Base-by-base conservation (phyloP, 2,113 vertebrate species). In the Bambusicola thoracicus region DNA sequence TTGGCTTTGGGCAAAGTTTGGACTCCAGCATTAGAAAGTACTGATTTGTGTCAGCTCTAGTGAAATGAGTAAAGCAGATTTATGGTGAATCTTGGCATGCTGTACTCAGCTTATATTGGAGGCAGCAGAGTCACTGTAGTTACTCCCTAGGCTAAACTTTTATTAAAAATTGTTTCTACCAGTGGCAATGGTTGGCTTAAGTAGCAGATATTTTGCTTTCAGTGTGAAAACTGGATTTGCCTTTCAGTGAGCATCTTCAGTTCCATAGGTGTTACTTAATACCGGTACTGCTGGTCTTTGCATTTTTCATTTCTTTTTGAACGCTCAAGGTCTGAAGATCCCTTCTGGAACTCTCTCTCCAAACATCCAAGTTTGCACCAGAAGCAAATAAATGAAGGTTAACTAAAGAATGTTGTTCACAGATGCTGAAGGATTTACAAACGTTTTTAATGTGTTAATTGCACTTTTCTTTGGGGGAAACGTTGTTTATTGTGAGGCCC, bases 371-470 rank as follows among this genome's bases (percentile, higher is more conserved):
- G 67, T 91, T 81, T 5, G 12, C 83, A 95, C 85, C 30, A 93
- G 93, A 92, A 91, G 43, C 56, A 89, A 74, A 96, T 94, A 95
- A 93, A 73, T 83, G 22, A 95, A 95, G 62, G 82, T 95, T 96
- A 94, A 92, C 86, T 92, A 72, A 89, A 96, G 77, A 95, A 73
- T 2, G 1, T 79, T 92, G 91, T 36, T 91, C 68, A 95, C 49
- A n/a, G 44, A 93, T 92, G 85, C 85, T 84, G 63, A 85, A 69
- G 21, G 81, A 92, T 81, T 88, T 92, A 27, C 36, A 65, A 85
- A 70, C 43, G 91, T 81, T 92, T 90, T 89, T 85, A 93, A 59
- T 78, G 27, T 90, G 34, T 84, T 96, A 94, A 92, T 94, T 95
- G n/a, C 77, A 43, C 72, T 94, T 95, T 90, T 91, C 58, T 92